Evolutionary conservation across 2,888 invertebrate genomes (phyloP).

Genomic region (Limnephilus marmoratus): DNA sequence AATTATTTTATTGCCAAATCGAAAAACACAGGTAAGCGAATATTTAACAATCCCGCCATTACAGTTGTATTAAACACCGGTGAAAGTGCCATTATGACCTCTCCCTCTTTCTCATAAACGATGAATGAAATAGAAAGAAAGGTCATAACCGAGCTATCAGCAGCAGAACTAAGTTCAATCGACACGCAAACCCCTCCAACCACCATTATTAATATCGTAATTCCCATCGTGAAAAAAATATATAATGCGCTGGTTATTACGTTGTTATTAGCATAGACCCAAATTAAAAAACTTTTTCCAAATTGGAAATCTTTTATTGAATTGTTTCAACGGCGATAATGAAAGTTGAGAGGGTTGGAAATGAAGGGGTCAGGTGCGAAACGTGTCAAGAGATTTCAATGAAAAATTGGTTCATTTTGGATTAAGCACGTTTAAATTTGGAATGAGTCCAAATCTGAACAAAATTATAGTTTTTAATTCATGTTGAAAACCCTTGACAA

Average conservation of each 20-base stretch:
- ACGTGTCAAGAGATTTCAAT: background rate
- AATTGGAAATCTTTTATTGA: constrained; percentile 34
- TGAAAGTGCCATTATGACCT: background rate
- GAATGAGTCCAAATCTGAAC: background rate
- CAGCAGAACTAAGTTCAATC: background rate
- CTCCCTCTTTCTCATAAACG: background rate
- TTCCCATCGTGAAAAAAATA: background rate
- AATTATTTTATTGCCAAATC: background rate
- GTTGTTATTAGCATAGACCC: constrained; percentile 9
- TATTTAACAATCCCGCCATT: background rate
- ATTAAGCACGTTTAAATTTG: background rate
- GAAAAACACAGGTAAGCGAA: background rate
- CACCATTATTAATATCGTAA: background rate
- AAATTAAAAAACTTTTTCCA: constrained; percentile 47
- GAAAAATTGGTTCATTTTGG: background rate
- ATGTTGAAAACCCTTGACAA: background rate
- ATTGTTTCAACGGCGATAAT: constrained; percentile 20
- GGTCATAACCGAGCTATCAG: background rate
- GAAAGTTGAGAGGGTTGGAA: background rate
- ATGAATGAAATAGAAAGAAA: background rate
- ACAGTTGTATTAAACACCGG: background rate
- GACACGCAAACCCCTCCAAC: background rate
- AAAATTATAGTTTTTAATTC: background rate
- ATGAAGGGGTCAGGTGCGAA: background rate
- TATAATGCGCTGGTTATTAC: background rate